Evolutionary conservation across 2,888 invertebrate species (phyloP), one percentile per base, ranked within the genome.

Genomic region (Deroplatys truncata): DNA sequence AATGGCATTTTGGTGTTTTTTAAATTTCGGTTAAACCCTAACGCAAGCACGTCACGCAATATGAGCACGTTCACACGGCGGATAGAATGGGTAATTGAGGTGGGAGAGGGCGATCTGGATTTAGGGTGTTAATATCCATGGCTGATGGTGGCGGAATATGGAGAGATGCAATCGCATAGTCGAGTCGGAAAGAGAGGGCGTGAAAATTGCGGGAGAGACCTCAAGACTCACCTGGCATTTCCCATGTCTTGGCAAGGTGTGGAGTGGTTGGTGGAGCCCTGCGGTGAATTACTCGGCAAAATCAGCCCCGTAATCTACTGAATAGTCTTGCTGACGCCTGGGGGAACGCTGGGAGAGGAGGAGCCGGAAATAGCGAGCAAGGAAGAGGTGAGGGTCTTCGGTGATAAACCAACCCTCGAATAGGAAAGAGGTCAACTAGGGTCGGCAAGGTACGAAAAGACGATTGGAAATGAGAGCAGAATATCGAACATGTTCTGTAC

Each of bases 221-320:
- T 25, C 56, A 72, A 72, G 16, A 29, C 56, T 20, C 89, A 89
- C 88, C 89, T 89, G 89, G 85, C 85, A 82, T 31, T 89, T 89
- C 89, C 88, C 89, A 89, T 84, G 85, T 87, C 86, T 86, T 86
- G n/a, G 15, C n/a, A n/a, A 28, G 86, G n/a, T 3, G 5, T 43
- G 84, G 29, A 28, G 84, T 28, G 13, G 28, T 31, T 83, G 28
- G 28, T 29, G 72, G 83, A 72, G 56, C 83, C 88, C 88, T 28
- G 88, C 56, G 49, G 88, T 88, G 89, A 88, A 89, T 88, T 88
- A 87, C 88, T 88, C 89, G 43, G 56, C 89, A 72, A 87, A 88
- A 84, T 89, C 85, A 82, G 88, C 82, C 31, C 88, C 43, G 89
- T 87, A 84, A 89, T 89, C 87, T 87, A 85, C 72, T 31, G 84